Evolutionary conservation across 2,797 vertebrate species (phyloP), one percentile per base, ranked within the genome.

Genomic region (Allobates femoralis): DNA sequence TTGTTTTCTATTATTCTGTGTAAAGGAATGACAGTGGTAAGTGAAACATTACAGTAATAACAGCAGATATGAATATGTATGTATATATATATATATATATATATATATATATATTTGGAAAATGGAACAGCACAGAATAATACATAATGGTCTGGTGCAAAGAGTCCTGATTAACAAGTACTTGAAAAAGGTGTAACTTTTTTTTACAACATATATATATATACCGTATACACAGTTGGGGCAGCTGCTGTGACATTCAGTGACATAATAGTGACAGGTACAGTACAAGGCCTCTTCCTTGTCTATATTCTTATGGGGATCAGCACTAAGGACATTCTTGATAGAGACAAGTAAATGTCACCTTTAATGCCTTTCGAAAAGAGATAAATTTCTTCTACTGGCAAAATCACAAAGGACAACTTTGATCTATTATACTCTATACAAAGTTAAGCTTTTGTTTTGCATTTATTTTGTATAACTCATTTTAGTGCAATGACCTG

Each of bases 1-100:
- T 99, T 97, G 58, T 96, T 95, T 81, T 99, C 98, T 93, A 99
- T 89, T 87, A 92, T 96, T 94, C 98, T 99, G 89, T 0, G 0
- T 85, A 7, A 58, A 79, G 60, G 58, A 11, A 28, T 23, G 60
- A 79, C 32, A 34, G 8, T 1, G 75, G 26, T 77, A 53, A 58
- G 76, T 15, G 14, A 0, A 34, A 41, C 26, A 7, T 1, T 12
- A 15, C 18, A 15, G 12, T 16, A 23, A n/a, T n/a, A n/a, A n/a
- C n/a, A n/a, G n/a, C n/a, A n/a, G n/a, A n/a, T n/a, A n/a, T n/a
- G n/a, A n/a, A n/a, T n/a, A n/a, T n/a, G n/a, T n/a, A n/a, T n/a
- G n/a, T n/a, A 23, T 21, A 15, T 41, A 41, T 62, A 79, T 41
- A 60, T n/a, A 26, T 58, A 41, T 12, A 69, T 15, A 23, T 21